Base-by-base conservation (phyloP, 2,113 vertebrate genomes). In the Mastomys natalensis region DNA sequence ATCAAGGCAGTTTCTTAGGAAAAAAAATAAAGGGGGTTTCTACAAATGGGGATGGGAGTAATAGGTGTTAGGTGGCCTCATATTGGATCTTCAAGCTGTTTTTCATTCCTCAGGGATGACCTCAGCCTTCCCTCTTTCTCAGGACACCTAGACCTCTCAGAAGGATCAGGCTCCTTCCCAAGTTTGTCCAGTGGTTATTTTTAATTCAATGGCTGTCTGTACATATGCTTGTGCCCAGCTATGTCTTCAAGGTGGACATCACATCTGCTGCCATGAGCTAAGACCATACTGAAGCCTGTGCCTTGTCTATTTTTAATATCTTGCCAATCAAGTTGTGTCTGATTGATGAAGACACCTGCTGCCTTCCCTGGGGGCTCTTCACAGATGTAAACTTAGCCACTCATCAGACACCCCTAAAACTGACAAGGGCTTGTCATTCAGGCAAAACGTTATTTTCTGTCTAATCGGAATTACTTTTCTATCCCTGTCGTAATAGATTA, bases 201-300 rank as follows among this genome's bases (percentile, higher is more conserved):
- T 70, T 5, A 34, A 51, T 34, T 10, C 9, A 37, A 0, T 26
- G 48, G 22, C 55, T 43, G 34, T 0, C 48, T 73, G 12, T 3
- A 3, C 15, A 22, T 3, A 48, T 0, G 21, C 24, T 43, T 31
- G 26, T 74, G n/a, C 19, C 43, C 7, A 7, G 76, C 64, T 13
- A 1, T 0, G 0, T 78, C 76, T 64, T 17, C 0, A 10, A 62
- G 43, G 60, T 76, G n/a, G 64, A 45, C 51, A 17, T 26, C 10
- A 7, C 34, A 26, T 31, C 40, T 74, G 55, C 34, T 9, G 9
- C 45, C 0, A 5, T 1, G 37, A 40, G 9, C 37, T 8, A 29
- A 4, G 77, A 51, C n/a, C 80, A 26, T 31, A 26, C 0, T 0
- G 8, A 43, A 8, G 13, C 40, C 9, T 0, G 2, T 2, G 9